Percentiles rank a stretch among this genome's conserved stretches.
These are phyloP conservation scores for Glareola pratincola DNA, from an alignment of 2,113 vertebrate genomes.

Conservation along the genomic window DNA sequence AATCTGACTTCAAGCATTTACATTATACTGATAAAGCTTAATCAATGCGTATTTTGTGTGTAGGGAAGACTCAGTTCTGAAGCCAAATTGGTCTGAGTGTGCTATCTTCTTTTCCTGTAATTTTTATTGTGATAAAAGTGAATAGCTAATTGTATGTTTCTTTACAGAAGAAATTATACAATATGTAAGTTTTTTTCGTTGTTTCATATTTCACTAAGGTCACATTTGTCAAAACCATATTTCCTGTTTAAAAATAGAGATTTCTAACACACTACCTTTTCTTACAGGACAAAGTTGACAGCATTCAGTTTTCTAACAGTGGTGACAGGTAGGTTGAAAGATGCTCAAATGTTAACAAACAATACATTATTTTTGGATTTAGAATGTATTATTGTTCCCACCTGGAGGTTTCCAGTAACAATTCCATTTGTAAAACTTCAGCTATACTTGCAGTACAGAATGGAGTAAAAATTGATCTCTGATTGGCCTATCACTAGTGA, in stretches of 20 bases:
- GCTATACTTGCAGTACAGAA: not conserved
- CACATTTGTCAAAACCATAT: not conserved
- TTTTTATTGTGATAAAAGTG: not conserved
- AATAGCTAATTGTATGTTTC: not conserved
- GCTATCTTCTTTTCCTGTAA: not conserved
- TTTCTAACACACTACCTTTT: not conserved
- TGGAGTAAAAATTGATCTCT: not conserved
- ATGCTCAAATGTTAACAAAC: not conserved
- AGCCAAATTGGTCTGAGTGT: not conserved
- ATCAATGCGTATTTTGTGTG: not conserved
- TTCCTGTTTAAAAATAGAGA: not conserved
- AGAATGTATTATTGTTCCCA: not conserved
- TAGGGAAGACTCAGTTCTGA: not conserved
- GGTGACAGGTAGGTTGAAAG: slow-evolving; percentile 85
- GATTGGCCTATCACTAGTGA: not conserved
- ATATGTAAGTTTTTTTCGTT: not conserved
- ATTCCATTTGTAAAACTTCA: not conserved
- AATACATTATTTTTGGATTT: not conserved
- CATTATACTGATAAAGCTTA: not conserved
- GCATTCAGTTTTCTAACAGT: slow-evolving; percentile 93
- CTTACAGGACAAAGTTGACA: slow-evolving; percentile 95
- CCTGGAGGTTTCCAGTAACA: not conserved
- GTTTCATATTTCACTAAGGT: not conserved
- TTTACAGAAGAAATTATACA: not conserved
- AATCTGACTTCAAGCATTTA: not conserved